Evolutionary conservation across 2,113 vertebrate species (phyloP), one percentile per base, ranked within the genome.

Genomic region (Lamprotornis superbus): DNA sequence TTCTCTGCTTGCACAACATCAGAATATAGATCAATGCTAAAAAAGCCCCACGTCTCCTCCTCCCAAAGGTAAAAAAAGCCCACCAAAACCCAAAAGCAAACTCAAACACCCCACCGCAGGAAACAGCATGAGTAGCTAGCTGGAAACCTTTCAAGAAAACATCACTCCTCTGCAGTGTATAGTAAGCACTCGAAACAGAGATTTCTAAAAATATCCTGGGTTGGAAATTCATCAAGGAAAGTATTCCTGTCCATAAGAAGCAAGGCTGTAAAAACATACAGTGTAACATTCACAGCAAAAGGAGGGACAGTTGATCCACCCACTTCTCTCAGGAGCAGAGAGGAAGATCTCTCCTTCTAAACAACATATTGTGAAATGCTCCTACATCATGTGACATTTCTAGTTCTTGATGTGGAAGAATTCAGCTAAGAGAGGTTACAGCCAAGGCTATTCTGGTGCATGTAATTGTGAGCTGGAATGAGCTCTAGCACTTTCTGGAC

Each of bases 191-290:
- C 49, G 70, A 49, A 87, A 82, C 12, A 40, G 28, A 77, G 25
- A 35, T 35, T 82, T 79, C 82, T 91, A 82, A 87, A 94, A 91
- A 78, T 71, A 90, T 39, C 11, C 21, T 68, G 27, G 1, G 19
- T 59, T 94, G 70, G 44, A 74, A 95, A 50, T 83, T 78, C 22
- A 50, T 87, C 63, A 35, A 55, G 33, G 16, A 90, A 90, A 88
- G 9, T 27, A 75, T 81, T 67, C 18, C 20, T 87, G 56, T 49
- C 49, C 19, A 31, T 31, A 55, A 64, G 50, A n/a, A 83, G 10
- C 17, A 35, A 31, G 44, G 55, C 13, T 46, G 55, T 47, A 83
- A 83, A 90, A 83, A 93, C 44, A 70, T 3, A 47, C 25, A 64
- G 28, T 40, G 17, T 49, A 69, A 65, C 31, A 25, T 57, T 77